A percentile compares a stretch with the other conserved stretches of the same genome.
These are phyloP conservation scores for Chloropsis cyanopogon DNA, from an alignment of 2,113 vertebrate species.

Conservation along the genomic window DNA sequence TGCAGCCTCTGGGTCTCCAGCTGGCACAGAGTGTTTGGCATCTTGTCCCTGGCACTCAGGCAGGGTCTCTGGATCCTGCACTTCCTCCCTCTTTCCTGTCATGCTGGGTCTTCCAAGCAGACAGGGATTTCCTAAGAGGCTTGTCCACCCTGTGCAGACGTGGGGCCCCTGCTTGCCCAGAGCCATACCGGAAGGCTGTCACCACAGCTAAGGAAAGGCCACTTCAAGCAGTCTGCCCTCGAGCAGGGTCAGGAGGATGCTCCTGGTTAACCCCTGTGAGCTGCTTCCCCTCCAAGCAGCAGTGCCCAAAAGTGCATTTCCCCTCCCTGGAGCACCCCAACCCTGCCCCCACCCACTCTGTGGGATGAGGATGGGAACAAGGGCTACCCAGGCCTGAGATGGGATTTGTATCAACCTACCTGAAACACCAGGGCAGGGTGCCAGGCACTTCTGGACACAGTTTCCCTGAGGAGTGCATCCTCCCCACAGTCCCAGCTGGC, in stretches of 20 bases:
- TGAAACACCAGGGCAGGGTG: not conserved
- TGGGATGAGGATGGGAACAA: not conserved
- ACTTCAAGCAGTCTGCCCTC: not conserved
- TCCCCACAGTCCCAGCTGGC: not conserved
- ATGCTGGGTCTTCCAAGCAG: not conserved
- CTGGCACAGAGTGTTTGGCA: not conserved
- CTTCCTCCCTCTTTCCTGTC: not conserved
- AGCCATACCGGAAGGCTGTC: not conserved
- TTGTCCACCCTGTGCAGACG: rapidly evolving
- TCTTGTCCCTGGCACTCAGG: not conserved
- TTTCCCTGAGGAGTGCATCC: not conserved
- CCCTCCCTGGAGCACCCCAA: not conserved
- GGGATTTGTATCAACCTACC: too few relatives aligned
- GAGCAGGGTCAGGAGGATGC: not conserved
- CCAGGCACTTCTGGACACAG: not conserved
- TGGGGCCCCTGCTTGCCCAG: not conserved
- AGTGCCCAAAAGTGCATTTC: not conserved
- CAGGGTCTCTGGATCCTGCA: not conserved
- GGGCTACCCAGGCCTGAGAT: too few relatives aligned
- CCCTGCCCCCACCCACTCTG: not conserved
- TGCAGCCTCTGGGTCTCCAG: not conserved
- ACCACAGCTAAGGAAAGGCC: not conserved
- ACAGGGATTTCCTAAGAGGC: not conserved
- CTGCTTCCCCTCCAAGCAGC: not conserved
- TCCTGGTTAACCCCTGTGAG: not conserved